Conservation (phyloP, 2,113 vertebrate species). For the Pluvialis apricaria region DNA sequence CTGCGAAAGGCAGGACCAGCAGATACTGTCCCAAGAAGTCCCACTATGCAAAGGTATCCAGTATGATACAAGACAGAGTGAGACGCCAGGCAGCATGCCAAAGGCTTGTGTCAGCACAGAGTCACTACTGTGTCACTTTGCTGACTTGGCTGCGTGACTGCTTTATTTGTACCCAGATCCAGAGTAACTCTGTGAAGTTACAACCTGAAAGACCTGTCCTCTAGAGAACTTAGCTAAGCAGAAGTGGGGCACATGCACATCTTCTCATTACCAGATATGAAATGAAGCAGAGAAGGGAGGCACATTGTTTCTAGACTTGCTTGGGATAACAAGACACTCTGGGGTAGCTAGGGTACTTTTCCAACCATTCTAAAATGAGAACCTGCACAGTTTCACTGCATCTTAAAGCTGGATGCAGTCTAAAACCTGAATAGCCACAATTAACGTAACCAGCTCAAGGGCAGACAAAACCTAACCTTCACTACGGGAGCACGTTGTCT, state of each 20-base stretch:
- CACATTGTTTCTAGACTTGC: background rate
- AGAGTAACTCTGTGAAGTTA: background rate
- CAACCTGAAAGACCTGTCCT: background rate
- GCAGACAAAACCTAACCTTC: background rate
- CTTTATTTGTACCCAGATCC: background rate
- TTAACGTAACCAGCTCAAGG: background rate
- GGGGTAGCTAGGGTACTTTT: background rate
- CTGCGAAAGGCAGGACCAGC: background rate
- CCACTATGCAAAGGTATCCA: background rate
- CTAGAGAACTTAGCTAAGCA: background rate
- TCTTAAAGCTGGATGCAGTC: background rate
- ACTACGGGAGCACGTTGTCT: fast-evolving
- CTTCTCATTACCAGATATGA: background rate
- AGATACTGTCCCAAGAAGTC: background rate
- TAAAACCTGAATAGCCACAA: background rate
- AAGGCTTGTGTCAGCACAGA: background rate
- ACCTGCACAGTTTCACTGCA: background rate
- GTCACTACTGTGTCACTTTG: background rate
- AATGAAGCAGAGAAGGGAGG: background rate
- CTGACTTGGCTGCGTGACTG: background rate
- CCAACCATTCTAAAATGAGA: background rate
- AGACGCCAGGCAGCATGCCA: background rate
- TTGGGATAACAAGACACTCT: background rate
- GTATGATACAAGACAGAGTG: background rate
- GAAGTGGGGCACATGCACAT: background rate